phyloP scores from a whole-genome alignment of 2,113 vertebrate genomes.

The Desmodus rotundus region DNA sequence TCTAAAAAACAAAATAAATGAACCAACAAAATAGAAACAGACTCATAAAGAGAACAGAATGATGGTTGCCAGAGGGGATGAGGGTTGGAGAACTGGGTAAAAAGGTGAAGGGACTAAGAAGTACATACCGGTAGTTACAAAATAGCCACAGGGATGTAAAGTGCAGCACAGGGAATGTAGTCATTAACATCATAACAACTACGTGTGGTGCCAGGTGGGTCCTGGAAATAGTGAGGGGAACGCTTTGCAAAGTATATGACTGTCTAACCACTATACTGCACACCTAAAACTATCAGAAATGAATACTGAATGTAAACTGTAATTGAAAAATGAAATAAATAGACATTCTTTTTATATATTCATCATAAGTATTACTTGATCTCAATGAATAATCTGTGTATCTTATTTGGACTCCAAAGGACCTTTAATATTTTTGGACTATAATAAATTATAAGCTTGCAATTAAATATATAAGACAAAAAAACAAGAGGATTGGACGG shows the following conservation, averaged over 20 bases:
- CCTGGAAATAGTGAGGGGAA: background rate
- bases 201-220: background rate
- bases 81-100: background rate
- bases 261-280: background rate
- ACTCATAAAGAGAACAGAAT: background rate
- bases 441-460: background rate
- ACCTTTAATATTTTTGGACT: background rate
- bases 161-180: background rate
- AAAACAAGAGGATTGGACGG: background rate
- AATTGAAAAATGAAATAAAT: background rate
- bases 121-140: background rate
- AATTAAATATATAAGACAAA: slow-evolving; percentile 23
- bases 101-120: background rate
- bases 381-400: background rate
- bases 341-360: background rate
- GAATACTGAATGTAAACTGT: background rate
- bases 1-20: background rate
- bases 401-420: background rate
- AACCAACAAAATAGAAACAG: background rate
- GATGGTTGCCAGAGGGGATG: background rate
- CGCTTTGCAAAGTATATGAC: background rate
- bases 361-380: background rate
- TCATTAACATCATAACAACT: background rate
- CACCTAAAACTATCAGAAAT: background rate
- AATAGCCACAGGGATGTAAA: background rate